Conservation (phyloP, 1,140 invertebrate genomes). For the Camponotus pennsylvanicus region DNA sequence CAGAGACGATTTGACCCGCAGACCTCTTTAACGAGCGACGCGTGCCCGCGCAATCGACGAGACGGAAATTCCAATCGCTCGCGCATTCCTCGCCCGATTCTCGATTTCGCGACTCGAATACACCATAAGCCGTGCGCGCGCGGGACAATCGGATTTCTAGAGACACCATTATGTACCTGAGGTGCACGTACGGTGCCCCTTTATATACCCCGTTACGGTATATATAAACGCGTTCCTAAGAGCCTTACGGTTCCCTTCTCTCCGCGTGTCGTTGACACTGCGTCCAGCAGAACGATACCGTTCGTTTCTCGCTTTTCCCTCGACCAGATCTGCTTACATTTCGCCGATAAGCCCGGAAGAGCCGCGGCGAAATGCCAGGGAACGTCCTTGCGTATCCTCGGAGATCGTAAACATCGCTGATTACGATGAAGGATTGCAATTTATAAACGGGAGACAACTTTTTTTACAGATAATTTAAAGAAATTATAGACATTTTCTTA, state of each 20-base stretch:
- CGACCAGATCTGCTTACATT: slow-evolving; percentile 49
- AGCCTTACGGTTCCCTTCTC: slow-evolving; percentile 69
- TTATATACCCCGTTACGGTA: slow-evolving; percentile 64
- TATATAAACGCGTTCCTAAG: slow-evolving; percentile 62
- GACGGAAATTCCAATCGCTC: neutral
- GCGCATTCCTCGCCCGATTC: neutral
- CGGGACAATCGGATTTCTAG: slow-evolving; percentile 60
- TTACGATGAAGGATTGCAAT: slow-evolving; percentile 4
- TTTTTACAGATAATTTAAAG: slow-evolving; percentile 19
- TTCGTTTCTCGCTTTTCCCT: slow-evolving; percentile 66
- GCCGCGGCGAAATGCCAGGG: neutral
- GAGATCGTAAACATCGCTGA: neutral
- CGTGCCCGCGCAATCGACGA: neutral
- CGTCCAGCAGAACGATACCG: slow-evolving; percentile 62
- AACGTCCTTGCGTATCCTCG: slow-evolving; percentile 47
- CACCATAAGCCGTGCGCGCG: neutral
- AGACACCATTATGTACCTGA: slow-evolving; percentile 57
- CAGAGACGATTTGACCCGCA: slow-evolving; percentile 36
- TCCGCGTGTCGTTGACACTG: slow-evolving; percentile 67
- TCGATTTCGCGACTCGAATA: slow-evolving; percentile 25
- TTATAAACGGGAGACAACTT: neutral
- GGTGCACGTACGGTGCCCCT: slow-evolving; percentile 30
- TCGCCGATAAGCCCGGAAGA: slow-evolving; percentile 52
- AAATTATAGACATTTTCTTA: slow-evolving; percentile 16
- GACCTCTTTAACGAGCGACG: slow-evolving; percentile 36